Evolutionary conservation across 2,797 vertebrate species (phyloP), one percentile per base, ranked within the genome.

Genomic region (Gallinago nigripennis): DNA sequence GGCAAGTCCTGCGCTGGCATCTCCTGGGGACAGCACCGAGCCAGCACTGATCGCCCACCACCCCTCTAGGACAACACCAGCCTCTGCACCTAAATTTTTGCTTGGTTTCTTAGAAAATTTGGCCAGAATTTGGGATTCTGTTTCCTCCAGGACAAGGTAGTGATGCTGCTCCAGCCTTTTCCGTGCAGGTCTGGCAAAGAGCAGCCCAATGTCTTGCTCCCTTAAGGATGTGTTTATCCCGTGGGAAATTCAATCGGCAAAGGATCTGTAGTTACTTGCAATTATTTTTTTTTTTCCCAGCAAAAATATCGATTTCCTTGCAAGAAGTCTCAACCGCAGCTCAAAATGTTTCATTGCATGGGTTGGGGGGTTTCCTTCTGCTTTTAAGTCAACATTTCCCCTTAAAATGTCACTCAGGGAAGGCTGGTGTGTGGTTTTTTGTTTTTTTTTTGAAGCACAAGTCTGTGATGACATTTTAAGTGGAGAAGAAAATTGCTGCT

Each of bases 401-500:
- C 95, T 94, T 68, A 80, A 96, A 94, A 94, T 95, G 88, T 92
- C 91, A 84, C 68, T 96, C 80, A 60, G 66, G 58, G 69, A 91
- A 91, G 14, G 63, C 68, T 88, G 39, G 39, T 39, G 39, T 39
- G 39, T 12, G 12, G 12, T 39, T 5, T 39, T 39, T 37, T 37
- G 11, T 39, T 12, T 39, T 39, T 39, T 45, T 95, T 92, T 82
- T 73, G 48, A 71, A 87, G 82, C 45, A 31, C 57, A 90, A 95
- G 91, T 75, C 89, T 94, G 91, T 90, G 87, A 95, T 96, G 91
- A 94, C 94, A 94, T 94, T 96, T 95, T 88, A 95, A 96, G 85
- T 73, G 60, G 85, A 94, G 82, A 86, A 88, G 85, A 96, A 96
- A 92, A 94, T 95, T 94, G 86, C 92, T 92, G 91, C 94, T 94